Conservation (phyloP, 2,888 invertebrate genomes). For the Tinea pellionella region DNA sequence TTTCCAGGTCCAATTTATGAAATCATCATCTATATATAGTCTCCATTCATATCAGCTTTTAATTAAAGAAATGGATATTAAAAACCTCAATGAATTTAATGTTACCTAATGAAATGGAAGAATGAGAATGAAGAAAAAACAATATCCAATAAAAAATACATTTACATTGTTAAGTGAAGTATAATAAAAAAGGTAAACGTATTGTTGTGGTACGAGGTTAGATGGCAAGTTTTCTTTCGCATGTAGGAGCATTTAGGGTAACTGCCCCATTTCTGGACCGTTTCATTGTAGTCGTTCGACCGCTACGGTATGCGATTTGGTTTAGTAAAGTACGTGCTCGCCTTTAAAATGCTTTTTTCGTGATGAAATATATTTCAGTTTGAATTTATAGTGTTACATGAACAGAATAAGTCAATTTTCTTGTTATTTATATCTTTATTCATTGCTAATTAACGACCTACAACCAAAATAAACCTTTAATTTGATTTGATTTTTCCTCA, state of each 20-base stretch:
- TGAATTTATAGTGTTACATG: conserved; percentile 1
- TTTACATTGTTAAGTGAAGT: not conserved
- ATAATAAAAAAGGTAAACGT: conserved; percentile 6
- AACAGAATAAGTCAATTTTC: conserved; percentile 1
- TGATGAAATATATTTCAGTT: not conserved
- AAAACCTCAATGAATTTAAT: too few species aligned
- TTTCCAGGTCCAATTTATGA: too few species aligned
- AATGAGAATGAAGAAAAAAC: not conserved
- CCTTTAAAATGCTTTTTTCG: conserved; percentile 6
- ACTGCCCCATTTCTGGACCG: conserved; percentile 8
- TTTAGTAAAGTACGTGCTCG: conserved; percentile 10
- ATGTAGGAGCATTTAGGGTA: conserved; percentile 10
- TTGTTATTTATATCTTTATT: too few species aligned
- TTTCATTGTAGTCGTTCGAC: conserved; percentile 10
- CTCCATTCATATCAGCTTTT: too few species aligned
- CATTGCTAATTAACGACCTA: too few species aligned
- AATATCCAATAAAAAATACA: not conserved
- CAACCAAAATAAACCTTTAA: too few species aligned
- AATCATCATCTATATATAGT: too few species aligned
- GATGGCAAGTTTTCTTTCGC: conserved; percentile 5
- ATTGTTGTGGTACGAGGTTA: not conserved
- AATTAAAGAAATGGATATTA: too few species aligned
- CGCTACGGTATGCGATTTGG: conserved; percentile 2
- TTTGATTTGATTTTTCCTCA: too few species aligned
- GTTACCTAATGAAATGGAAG: too few species aligned